These are phyloP conservation scores for Dysmachus trigonus DNA, from an alignment of 2,888 invertebrate species.

Conservation along the genomic window DNA sequence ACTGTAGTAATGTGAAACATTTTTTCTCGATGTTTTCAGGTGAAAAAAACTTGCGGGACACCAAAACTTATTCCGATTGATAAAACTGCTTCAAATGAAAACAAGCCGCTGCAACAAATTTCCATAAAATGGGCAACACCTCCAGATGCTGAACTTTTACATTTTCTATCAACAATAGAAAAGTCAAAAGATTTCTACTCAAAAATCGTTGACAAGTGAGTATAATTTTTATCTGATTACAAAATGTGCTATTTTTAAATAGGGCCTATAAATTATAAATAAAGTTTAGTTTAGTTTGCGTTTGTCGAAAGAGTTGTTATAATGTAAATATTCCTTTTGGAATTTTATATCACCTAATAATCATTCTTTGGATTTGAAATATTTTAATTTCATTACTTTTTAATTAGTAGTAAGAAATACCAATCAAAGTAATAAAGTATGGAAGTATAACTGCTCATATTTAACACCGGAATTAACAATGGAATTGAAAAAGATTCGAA, in stretches of 20 bases:
- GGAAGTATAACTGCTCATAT: no score
- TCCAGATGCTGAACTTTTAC: conserved; percentile 71
- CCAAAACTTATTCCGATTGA: conserved; percentile 61
- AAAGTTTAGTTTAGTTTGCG: no score
- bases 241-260: neutral
- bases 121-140: conserved; percentile 70
- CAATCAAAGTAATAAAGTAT: no score
- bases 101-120: conserved; percentile 63
- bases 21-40: conserved; percentile 60
- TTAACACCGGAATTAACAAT: no score
- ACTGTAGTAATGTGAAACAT: neutral
- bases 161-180: conserved; percentile 73
- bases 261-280: no score
- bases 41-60: conserved; percentile 67
- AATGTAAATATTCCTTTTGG: no score
- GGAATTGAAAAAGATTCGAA: no score
- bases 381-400: no score
- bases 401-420: no score
- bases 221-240: conserved; percentile 43
- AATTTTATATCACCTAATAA: no score
- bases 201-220: conserved; percentile 76
- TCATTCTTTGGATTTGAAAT: no score
- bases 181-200: conserved; percentile 85
- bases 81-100: conserved; percentile 56
- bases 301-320: no score